Conservation (phyloP, 2,113 vertebrate genomes). For the Phalacrocorax brasilianus region DNA sequence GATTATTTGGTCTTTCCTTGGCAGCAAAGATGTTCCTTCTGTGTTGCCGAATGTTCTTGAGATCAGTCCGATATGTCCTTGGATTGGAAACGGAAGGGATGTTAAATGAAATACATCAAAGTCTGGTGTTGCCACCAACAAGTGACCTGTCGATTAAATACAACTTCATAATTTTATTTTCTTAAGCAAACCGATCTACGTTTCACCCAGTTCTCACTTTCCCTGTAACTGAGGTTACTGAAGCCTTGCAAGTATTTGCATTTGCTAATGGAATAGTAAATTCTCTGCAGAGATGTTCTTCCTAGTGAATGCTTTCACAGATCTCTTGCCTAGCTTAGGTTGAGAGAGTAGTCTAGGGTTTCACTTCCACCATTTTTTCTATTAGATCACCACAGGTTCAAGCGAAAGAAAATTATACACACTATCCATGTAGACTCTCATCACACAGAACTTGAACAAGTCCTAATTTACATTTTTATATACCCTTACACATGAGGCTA, state of each 20-base stretch:
- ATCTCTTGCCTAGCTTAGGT: not conserved
- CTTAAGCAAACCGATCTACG: not conserved
- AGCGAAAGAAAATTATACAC: rapidly evolving
- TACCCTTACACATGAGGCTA: not conserved
- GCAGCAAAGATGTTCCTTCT: not conserved
- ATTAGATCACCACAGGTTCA: not conserved
- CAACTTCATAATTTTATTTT: not conserved
- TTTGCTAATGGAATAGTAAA: not conserved
- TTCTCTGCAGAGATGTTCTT: not conserved
- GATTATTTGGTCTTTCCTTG: not conserved
- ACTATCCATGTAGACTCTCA: not conserved
- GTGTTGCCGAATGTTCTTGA: not conserved
- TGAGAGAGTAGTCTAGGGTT: not conserved
- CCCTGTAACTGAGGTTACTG: not conserved
- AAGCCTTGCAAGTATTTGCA: not conserved
- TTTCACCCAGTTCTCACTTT: not conserved
- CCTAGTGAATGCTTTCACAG: not conserved
- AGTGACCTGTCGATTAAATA: not conserved
- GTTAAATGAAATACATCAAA: not conserved
- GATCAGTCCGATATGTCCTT: not conserved
- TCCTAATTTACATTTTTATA: not conserved
- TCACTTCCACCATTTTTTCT: not conserved
- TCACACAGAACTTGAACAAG: not conserved
- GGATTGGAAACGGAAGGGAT: not conserved
- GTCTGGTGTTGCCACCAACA: not conserved